Evolutionary conservation across 2,888 invertebrate species (phyloP).

Genomic region (Carpatolechia fugitivella): DNA sequence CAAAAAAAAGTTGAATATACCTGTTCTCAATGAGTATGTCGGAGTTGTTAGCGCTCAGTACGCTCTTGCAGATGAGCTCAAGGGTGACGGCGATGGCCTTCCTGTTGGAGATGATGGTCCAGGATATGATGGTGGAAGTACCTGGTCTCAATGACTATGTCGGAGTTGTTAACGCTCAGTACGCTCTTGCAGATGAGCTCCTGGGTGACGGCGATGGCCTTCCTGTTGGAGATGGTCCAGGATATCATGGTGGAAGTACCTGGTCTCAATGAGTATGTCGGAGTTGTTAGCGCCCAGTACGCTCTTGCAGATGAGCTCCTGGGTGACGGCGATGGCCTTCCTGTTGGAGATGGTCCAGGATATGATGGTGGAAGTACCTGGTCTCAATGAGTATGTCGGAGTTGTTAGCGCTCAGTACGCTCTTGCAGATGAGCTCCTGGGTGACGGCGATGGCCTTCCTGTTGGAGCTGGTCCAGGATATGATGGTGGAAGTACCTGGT

Average conservation of each 20-base stretch:
- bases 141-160: slow-evolving; percentile 97
- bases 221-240: not conserved
- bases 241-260: slow-evolving; percentile 53
- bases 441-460: slow-evolving; percentile 85
- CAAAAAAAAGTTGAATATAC: too few relatives aligned
- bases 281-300: slow-evolving; percentile 96
- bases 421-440: slow-evolving; percentile 38
- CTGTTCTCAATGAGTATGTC: too few relatives aligned
- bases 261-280: slow-evolving; percentile 97
- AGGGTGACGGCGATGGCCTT: too few relatives aligned
- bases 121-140: too few relatives aligned
- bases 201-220: slow-evolving; percentile 89
- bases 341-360: slow-evolving; percentile 98
- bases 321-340: slow-evolving; percentile 97
- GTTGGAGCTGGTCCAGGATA: slow-evolving; percentile 98
- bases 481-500: slow-evolving; percentile 97
- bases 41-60: too few relatives aligned
- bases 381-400: slow-evolving; percentile 96
- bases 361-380: slow-evolving; percentile 96
- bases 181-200: slow-evolving; percentile 99
- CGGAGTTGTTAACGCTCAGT: slow-evolving; percentile 94
- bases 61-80: too few relatives aligned
- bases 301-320: slow-evolving; percentile 98
- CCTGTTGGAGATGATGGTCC: too few relatives aligned
- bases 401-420: slow-evolving; percentile 89